phyloP scores from a whole-genome alignment of 1,140 invertebrate species.

The Berghia stephanieae region DNA sequence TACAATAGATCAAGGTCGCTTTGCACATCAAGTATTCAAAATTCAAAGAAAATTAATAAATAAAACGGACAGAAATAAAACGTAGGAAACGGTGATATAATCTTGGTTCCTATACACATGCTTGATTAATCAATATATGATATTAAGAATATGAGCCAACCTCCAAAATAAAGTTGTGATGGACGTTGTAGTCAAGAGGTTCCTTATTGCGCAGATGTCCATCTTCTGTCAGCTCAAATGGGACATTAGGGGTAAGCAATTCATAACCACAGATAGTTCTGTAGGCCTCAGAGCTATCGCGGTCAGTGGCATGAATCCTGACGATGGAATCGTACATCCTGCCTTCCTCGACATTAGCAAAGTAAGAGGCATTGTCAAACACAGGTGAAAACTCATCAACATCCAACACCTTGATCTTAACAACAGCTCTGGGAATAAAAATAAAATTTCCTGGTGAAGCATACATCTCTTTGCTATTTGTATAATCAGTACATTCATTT shows the following conservation, averaged over 20 bases:
- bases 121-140: not conserved
- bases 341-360: slow-evolving; percentile 90
- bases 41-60: too few relatives aligned
- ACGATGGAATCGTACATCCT: slow-evolving; percentile 89
- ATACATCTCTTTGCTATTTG: not conserved
- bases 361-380: slow-evolving; percentile 66
- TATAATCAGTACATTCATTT: too few relatives aligned
- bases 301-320: slow-evolving; percentile 87
- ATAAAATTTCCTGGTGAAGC: not conserved
- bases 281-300: slow-evolving; percentile 90
- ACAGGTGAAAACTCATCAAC: slow-evolving; percentile 87
- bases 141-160: slow-evolving; percentile 1
- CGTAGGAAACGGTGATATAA: too few relatives aligned
- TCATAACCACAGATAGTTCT: slow-evolving; percentile 96
- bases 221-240: slow-evolving; percentile 91
- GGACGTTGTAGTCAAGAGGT: slow-evolving; percentile 87
- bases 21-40: too few relatives aligned
- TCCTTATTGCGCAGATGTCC: slow-evolving; percentile 92
- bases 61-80: too few relatives aligned
- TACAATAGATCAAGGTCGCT: too few relatives aligned
- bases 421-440: slow-evolving; percentile 79
- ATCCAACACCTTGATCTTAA: slow-evolving; percentile 93
- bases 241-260: slow-evolving; percentile 80
- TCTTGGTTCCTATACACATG: too few relatives aligned
- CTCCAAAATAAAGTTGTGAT: slow-evolving; percentile 92